Conservation (phyloP, 2,113 vertebrate genomes). For the Lophura nycthemera region DNA sequence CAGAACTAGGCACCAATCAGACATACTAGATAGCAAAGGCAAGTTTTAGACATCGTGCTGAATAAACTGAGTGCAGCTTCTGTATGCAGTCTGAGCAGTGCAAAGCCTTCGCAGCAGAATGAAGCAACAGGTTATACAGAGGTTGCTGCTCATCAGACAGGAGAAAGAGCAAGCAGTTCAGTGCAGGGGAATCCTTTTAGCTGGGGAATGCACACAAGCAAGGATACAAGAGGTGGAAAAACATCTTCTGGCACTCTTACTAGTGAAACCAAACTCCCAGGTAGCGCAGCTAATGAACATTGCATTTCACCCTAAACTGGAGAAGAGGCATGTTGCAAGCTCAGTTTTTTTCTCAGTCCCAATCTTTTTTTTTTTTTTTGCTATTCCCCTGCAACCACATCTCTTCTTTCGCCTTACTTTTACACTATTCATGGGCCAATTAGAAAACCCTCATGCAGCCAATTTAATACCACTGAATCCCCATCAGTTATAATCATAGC, state of each 20-base stretch:
- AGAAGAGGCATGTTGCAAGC: not conserved
- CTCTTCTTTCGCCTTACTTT: not conserved
- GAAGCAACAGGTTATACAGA: not conserved
- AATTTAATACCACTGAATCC: not conserved
- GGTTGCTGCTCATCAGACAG: not conserved
- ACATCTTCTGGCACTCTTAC: not conserved
- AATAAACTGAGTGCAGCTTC: not conserved
- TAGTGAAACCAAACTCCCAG: not conserved
- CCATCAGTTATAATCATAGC: conserved; percentile 20
- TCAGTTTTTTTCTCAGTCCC: not conserved
- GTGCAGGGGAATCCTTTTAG: not conserved
- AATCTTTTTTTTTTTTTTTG: not conserved
- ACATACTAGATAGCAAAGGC: not conserved
- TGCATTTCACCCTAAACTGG: not conserved
- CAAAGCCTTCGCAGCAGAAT: not conserved
- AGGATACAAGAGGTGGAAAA: not conserved
- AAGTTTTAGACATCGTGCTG: not conserved
- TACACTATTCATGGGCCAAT: not conserved
- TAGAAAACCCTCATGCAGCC: not conserved
- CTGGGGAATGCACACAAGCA: not conserved
- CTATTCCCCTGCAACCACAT: not conserved
- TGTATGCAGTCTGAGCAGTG: not conserved
- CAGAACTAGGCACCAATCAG: not conserved
- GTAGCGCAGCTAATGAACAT: not conserved
- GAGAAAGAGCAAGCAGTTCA: not conserved